Percentiles rank a stretch among this genome's conserved stretches.
Conservation (phyloP, 2,888 invertebrate genomes). For the Cyrtodaria siliqua region DNA sequence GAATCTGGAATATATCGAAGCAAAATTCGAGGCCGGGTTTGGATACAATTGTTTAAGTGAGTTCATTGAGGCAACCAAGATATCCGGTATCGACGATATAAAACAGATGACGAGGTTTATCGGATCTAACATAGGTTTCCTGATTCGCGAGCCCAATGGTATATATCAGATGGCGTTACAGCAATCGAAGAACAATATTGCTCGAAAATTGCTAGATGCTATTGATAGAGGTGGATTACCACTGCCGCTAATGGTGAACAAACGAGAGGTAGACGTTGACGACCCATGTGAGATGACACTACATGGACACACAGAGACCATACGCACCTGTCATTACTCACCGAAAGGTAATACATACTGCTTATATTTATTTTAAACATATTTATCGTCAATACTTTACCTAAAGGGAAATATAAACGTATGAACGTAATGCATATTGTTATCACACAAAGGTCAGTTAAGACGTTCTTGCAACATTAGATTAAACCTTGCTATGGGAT, state of each 20-base stretch:
- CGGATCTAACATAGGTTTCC: conserved; percentile 53
- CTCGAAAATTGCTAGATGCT: conserved; percentile 24
- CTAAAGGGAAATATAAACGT: too few relatives aligned
- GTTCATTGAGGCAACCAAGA: conserved; percentile 56
- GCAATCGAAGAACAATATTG: conserved; percentile 22
- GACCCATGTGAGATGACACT: conserved; percentile 63
- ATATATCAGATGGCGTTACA: conserved; percentile 58
- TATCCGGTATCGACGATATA: conserved; percentile 35
- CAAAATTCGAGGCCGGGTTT: conserved; percentile 55
- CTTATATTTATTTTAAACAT: too few relatives aligned
- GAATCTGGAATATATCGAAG: conserved; percentile 54
- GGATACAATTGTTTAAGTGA: conserved; percentile 62
- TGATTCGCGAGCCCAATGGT: conserved; percentile 44
- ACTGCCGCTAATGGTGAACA: conserved; percentile 37
- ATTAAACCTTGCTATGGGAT: too few relatives aligned
- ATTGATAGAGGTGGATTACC: conserved; percentile 21
- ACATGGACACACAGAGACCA: conserved; percentile 55
- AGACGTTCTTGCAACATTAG: too few relatives aligned
- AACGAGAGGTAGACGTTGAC: conserved; percentile 41
- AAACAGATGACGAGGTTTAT: conserved; percentile 56
- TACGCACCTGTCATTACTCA: conserved; percentile 52
- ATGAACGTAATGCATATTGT: too few relatives aligned
- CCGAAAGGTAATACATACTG: conserved; percentile 62
- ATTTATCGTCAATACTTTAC: too few relatives aligned
- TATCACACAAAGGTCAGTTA: too few relatives aligned